Conservation (phyloP, 2,888 invertebrate species). For the Ennomos fuscantarius region DNA sequence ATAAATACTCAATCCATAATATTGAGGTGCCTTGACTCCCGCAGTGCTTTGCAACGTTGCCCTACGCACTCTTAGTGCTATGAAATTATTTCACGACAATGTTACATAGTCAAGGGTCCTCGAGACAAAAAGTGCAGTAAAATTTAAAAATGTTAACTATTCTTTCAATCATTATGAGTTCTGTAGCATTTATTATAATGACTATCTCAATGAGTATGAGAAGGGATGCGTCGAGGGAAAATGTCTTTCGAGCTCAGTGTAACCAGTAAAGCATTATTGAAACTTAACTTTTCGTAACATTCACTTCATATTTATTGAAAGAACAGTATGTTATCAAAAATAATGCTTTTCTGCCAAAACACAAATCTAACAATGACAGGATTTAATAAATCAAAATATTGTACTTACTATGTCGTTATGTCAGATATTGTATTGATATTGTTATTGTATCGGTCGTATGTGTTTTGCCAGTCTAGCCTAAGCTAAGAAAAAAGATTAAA, state of each 20-base stretch:
- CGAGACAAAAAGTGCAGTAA: slow-evolving; percentile 81
- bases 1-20: slow-evolving; percentile 77
- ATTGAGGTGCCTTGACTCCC: slow-evolving; percentile 78
- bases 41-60: slow-evolving; percentile 36
- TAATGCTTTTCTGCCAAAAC: slow-evolving; percentile 81
- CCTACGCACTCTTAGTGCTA: slow-evolving; percentile 23
- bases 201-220: slow-evolving; percentile 8
- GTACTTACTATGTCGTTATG: slow-evolving; percentile 39
- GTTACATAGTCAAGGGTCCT: slow-evolving; percentile 72
- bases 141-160: slow-evolving; percentile 69
- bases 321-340: slow-evolving; percentile 61
- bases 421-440: slow-evolving; percentile 39
- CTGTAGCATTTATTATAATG: slow-evolving; percentile 10
- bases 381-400: slow-evolving; percentile 32
- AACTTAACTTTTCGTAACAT: not conserved
- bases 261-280: slow-evolving; percentile 18
- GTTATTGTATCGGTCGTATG: slow-evolving; percentile 48
- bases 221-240: slow-evolving; percentile 15
- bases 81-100: slow-evolving; percentile 38
- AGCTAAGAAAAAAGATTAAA: slow-evolving; percentile 79
- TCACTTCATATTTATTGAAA: slow-evolving; percentile 56
- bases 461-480: slow-evolving; percentile 81
- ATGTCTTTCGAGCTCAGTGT: slow-evolving; percentile 19
- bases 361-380: slow-evolving; percentile 55
- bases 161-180: slow-evolving; percentile 61